Evolutionary conservation across 2,113 vertebrate genomes (phyloP), one percentile per base, ranked within the genome.

Genomic region (Alouatta palliata): DNA sequence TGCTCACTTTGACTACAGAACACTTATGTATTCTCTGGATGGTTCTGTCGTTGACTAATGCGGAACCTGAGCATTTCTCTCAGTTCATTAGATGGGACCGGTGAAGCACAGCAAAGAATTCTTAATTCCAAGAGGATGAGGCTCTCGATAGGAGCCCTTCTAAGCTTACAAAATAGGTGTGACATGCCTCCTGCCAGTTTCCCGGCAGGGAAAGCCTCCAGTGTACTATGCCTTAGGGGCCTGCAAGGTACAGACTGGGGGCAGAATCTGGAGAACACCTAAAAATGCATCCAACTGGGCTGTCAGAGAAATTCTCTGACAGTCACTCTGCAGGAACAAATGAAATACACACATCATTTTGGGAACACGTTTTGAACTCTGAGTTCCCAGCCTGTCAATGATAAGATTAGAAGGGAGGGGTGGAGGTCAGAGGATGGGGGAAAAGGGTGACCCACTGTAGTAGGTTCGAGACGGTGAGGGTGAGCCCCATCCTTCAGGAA

Each of bases 261-360:
- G 56, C 0, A 6, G 93, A 92, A 93, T 94, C 68, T 52, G 91
- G 93, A 86, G 92, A 97, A 92, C 54, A 92, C 92, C 87, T 95
- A 52, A 96, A 96, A 97, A 96, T 87, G 77, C 92, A 75, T 97
- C 95, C 96, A 96, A 23, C 66, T 35, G 87, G 96, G 92, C 83
- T 96, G 80, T 96, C 95, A 91, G n/a, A 95, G 87, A 96, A 75
- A 14, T 87, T 71, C 68, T 68, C 68, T 6, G 8, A 81, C 84
- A 45, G 40, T 96, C 90, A 87, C 81, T 92, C 87, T 40, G n/a
- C 64, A 96, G 91, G 95, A 95, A 86, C 80, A 95, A 95, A 91
- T 40, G 83, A 97, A 95, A 93, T 61, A 52, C 54, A 81, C 47
- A 45, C 4, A 5, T 88, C 81, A 80, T 90, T 89, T 80, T 27